Base-by-base conservation (phyloP, 1,140 invertebrate genomes). In the Scaptomyza hsui region DNA sequence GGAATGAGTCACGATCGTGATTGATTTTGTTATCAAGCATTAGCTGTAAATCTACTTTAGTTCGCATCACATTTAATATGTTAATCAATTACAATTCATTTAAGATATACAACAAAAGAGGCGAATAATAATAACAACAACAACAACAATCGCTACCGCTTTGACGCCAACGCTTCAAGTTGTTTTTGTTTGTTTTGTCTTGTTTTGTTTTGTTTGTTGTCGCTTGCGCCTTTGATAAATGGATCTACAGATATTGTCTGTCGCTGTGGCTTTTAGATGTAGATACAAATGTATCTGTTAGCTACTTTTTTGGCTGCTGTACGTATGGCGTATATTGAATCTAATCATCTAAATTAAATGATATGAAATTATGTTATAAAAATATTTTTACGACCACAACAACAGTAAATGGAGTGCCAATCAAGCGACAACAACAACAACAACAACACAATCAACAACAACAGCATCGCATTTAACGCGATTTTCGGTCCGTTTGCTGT, bases 351-450 rank as follows among this genome's bases (percentile, higher is more conserved):
- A 77, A 85, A 81, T 75, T 72, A 75, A 86, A 86, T 85, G 80
- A 80, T 86, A 80, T 77, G 69, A 86, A 85, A 85, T 85, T 86
- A 85, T 85, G 81, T 85, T 85, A 85, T 85, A 85, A 85, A 85
- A 85, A 85, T 63, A 76, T 67, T 67, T 85, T 80, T 76, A 86
- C 29, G 68, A 75, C 56, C 80, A 45, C 32, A 45, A 44, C 29
- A 61, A 44, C 52, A 67, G 45, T 60, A 75, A 73, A 65, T 48
- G 52, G 13, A 7, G 44, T 53, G 59, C 74, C 74, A 82, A 73
- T 73, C 63, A 74, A 81, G 63, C 49, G 32, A 68, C 37, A 75
- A 49, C 49, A 51, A 53, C 49, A 78, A 59, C 67, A 78, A 64
- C 77, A 72, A 48, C 41, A 45, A 39, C 24, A 59, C 32, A 42